phyloP scores from a whole-genome alignment of 2,113 vertebrate species.

The Alethe castanea region DNA sequence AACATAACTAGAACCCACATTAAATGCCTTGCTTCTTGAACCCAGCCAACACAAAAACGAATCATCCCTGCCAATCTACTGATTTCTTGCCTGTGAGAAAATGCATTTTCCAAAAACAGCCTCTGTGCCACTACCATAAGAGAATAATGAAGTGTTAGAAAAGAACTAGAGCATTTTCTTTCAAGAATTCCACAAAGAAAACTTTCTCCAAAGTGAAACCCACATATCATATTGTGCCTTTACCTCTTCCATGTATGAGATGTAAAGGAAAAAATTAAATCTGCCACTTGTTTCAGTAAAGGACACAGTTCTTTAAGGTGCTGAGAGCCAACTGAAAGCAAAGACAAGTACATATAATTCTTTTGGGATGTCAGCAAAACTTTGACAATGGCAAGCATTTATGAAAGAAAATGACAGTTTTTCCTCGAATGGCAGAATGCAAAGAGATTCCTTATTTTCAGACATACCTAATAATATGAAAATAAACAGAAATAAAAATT shows the following conservation, averaged over 20 bases:
- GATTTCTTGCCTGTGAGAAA: neutral
- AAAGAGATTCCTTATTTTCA: neutral
- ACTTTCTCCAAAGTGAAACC: neutral
- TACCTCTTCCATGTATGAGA: neutral
- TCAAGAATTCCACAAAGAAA: neutral
- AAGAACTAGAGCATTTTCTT: neutral
- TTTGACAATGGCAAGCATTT: neutral
- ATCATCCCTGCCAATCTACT: neutral
- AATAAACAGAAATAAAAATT: neutral
- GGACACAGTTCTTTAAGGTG: neutral
- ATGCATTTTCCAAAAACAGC: neutral
- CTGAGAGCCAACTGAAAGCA: neutral
- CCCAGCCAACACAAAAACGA: neutral
- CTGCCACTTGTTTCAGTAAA: neutral
- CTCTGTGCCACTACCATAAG: neutral
- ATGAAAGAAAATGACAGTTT: neutral
- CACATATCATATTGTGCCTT: neutral
- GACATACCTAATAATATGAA: neutral
- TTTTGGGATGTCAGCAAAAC: neutral
- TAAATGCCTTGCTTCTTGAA: constrained; percentile 44
- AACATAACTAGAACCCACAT: constrained; percentile 9
- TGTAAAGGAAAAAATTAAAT: neutral
- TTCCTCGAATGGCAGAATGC: neutral
- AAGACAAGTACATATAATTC: neutral
- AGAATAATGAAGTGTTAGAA: neutral